Base-by-base conservation (phyloP, 2,113 vertebrate species). In the Mystacornis crossleyi region DNA sequence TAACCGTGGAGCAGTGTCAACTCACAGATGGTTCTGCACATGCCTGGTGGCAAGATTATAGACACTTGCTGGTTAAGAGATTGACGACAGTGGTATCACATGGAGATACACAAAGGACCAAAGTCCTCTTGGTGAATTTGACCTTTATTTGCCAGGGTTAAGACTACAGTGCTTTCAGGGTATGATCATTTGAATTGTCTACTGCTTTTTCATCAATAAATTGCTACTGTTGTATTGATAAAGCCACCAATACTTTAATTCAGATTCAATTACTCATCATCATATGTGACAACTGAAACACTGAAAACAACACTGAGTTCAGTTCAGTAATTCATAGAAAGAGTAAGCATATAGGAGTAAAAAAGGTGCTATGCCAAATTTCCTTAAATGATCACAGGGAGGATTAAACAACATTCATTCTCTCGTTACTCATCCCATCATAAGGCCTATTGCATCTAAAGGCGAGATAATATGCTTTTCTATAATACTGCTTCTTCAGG, bases 391-490 rank as follows among this genome's bases (percentile, higher is more conserved):
- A 93, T 82, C 74, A 93, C 58, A 66, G 24, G 18, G 16, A 92
- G 28, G 36, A 96, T 73, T 91, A 91, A 72, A 93, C 40, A 89
- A 64, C 33, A 62, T 70, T 82, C 91, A 89, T 89, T 80, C 34
- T 77, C 50, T 71, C 82, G 71, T 90, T 88, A 50, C 40, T 90
- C 18, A 19, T 79, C 53, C 82, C 71, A 57, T 71, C 58, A 51
- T 48, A 90, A 93, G 65, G 61, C 45, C 65, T 95, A 25, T 38
- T 86, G 53, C 48, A 89, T 78, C 69, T 92, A 81, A 96, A 93
- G 57, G 62, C 81, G 81, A 66, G 25, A 61, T 53, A 85, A 87
- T 50, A 72, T 20, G 48, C 45, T 73, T 71, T 71, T 69, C 31
- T 54, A 10, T 38, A 92, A 55, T 14, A 25, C 12, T 54, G 36